Conservation (phyloP, 2,113 vertebrate species). For the Dasypus novemcinctus region DNA sequence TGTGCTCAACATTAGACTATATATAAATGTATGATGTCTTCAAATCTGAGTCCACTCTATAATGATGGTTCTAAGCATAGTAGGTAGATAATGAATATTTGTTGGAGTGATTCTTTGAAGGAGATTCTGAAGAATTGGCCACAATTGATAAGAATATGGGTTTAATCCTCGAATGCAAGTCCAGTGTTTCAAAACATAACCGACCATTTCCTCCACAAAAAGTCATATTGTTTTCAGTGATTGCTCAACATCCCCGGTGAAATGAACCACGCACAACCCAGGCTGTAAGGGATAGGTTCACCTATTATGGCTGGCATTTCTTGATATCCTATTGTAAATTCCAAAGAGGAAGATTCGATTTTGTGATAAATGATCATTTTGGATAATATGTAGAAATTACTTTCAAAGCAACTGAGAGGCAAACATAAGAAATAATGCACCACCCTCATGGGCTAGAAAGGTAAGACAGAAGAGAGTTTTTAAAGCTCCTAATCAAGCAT, state of each 20-base stretch:
- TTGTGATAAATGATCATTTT: background rate
- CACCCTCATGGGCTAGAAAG: background rate
- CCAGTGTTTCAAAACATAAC: background rate
- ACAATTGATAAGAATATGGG: background rate
- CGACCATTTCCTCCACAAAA: background rate
- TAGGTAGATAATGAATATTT: background rate
- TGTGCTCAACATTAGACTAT: background rate
- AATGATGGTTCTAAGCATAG: background rate
- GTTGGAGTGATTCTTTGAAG: background rate
- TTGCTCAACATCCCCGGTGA: background rate
- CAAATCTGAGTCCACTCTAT: background rate
- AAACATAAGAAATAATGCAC: background rate
- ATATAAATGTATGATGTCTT: background rate
- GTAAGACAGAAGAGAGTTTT: background rate
- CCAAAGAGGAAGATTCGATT: background rate
- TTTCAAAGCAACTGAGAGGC: background rate
- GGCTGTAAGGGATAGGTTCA: background rate
- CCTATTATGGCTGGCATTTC: background rate
- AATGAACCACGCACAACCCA: background rate
- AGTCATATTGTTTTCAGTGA: background rate
- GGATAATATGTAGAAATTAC: background rate
- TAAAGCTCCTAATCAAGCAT: background rate
- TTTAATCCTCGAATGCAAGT: background rate
- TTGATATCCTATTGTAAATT: background rate
- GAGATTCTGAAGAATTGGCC: background rate